Evolutionary conservation across 1,140 invertebrate species (phyloP).

Genomic region (Brachionus paranguensis): DNA sequence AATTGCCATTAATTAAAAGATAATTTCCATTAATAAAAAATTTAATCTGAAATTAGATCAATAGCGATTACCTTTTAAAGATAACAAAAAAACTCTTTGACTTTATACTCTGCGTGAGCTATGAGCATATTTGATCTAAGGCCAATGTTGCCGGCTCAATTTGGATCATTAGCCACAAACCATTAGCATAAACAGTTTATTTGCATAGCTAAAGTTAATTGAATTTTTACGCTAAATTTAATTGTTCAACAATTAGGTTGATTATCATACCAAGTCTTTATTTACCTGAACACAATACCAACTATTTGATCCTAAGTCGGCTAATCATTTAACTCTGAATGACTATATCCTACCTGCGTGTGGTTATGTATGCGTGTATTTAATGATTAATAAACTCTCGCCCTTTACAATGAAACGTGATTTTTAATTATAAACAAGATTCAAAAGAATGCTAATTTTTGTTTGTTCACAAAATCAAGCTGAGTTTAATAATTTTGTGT

Average conservation of each 20-base stretch:
- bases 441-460: conserved; percentile 23
- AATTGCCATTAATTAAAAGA: conserved; percentile 8
- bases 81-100: background rate
- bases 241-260: conserved; percentile 10
- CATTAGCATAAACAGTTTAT: background rate
- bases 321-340: background rate
- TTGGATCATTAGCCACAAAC: background rate
- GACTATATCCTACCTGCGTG: background rate
- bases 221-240: conserved; percentile 16
- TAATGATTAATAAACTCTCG: background rate
- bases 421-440: conserved; percentile 21
- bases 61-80: background rate
- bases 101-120: background rate
- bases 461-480: conserved; percentile 3
- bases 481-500: background rate
- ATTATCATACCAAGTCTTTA: background rate
- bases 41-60: background rate
- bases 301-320: conserved; percentile 12
- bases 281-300: background rate
- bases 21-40: background rate
- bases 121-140: background rate
- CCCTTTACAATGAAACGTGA: conserved; percentile 16
- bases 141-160: background rate
- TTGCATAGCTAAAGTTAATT: conserved; percentile 3
- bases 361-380: background rate